phyloP scores from a whole-genome alignment of 2,113 vertebrate species.

The Echinops telfairi region DNA sequence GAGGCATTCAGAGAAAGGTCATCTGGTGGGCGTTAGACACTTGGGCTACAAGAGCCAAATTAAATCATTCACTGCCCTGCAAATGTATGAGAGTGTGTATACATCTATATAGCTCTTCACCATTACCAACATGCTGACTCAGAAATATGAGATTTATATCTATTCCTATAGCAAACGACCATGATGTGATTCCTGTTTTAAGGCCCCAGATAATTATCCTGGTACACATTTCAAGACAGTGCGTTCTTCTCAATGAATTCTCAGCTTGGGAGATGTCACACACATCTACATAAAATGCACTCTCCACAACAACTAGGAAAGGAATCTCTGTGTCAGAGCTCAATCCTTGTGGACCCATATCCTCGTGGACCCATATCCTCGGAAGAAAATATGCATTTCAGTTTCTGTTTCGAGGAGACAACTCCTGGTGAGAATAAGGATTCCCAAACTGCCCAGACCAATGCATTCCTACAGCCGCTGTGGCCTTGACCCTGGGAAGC shows the following conservation, averaged over 20 bases:
- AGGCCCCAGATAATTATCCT: not conserved
- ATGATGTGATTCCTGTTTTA: not conserved
- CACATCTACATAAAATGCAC: not conserved
- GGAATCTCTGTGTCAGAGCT: not conserved
- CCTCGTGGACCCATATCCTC: too few species aligned
- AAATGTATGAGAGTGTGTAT: not conserved
- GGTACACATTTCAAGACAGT: constrained; percentile 36
- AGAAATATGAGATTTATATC: not conserved
- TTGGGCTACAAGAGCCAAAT: too few species aligned
- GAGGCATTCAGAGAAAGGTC: too few species aligned
- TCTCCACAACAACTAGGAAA: constrained; percentile 30
- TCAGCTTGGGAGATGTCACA: constrained; percentile 60
- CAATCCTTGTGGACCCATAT: not conserved
- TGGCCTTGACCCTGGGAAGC: not conserved
- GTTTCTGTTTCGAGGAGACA: not conserved
- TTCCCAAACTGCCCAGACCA: not conserved
- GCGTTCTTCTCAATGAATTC: constrained; percentile 55
- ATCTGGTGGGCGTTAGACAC: too few species aligned
- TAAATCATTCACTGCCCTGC: too few species aligned
- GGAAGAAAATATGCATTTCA: constrained; percentile 14
- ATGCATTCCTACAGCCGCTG: not conserved
- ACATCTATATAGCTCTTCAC: not conserved
- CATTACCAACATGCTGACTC: not conserved
- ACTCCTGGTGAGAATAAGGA: not conserved
- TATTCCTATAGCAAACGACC: not conserved